Percentiles rank a stretch among this genome's conserved stretches.
Conservation (phyloP, 2,888 invertebrate genomes). For the Seira musarum region DNA sequence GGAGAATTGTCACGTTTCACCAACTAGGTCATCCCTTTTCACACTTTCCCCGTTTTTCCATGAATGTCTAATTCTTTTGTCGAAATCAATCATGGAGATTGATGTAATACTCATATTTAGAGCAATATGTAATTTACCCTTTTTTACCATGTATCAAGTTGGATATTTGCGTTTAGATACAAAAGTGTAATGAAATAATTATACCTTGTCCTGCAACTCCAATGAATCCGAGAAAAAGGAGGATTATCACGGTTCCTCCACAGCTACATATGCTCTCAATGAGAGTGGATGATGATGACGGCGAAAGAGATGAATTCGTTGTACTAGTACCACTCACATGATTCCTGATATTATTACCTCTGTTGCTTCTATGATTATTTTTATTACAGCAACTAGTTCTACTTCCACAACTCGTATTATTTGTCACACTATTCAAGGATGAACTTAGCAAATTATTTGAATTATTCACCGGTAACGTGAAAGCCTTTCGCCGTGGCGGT, state of each 20-base stretch:
- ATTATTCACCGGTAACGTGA: background rate
- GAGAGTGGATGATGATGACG: background rate
- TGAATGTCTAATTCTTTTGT: background rate
- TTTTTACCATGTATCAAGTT: background rate
- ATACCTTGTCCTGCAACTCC: constrained; percentile 65
- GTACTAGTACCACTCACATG: background rate
- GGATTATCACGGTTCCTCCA: constrained; percentile 38
- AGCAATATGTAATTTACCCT: background rate
- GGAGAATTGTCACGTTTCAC: constrained; percentile 4
- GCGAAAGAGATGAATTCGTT: constrained; percentile 12
- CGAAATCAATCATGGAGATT: background rate
- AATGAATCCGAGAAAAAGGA: constrained; percentile 59
- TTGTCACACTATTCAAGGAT: background rate
- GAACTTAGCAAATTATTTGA: background rate
- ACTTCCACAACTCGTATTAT: background rate
- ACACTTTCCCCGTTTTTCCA: no score
- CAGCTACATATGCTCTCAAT: constrained; percentile 18
- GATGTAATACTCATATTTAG: background rate
- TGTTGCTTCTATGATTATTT: constrained; percentile 10
- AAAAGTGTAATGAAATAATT: constrained; percentile 34
- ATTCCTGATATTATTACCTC: background rate
- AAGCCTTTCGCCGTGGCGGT: constrained; percentile 42
- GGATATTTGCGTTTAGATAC: background rate
- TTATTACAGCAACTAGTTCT: background rate
- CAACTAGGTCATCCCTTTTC: background rate